Percentiles rank a stretch among this genome's conserved stretches.
Conservation (phyloP, 2,888 invertebrate species). For the Prosopocoilus inquinatus region DNA sequence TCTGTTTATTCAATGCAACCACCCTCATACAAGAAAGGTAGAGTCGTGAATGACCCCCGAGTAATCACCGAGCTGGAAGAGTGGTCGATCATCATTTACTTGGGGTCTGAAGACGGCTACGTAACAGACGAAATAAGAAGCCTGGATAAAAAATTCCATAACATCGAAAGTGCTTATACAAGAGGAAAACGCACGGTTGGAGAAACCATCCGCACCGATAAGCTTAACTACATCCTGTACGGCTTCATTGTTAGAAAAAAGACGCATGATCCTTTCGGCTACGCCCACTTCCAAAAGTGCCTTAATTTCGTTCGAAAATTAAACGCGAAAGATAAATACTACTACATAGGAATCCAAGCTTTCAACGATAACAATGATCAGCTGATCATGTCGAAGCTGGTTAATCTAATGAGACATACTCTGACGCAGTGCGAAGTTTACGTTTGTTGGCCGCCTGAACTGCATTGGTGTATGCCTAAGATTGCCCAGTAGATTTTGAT, state of each 20-base stretch:
- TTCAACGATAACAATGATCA: constrained; percentile 31
- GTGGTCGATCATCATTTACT: constrained; percentile 42
- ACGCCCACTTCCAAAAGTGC: constrained; percentile 29
- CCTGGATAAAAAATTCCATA: constrained; percentile 39
- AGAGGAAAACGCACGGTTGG: constrained; percentile 26
- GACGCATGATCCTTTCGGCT: constrained; percentile 27
- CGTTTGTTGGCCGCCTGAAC: constrained; percentile 34
- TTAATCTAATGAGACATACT: constrained; percentile 39
- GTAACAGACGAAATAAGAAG: constrained; percentile 34
- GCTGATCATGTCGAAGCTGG: constrained; percentile 39
- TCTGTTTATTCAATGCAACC: background rate
- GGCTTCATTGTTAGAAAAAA: constrained; percentile 35
- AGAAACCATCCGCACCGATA: constrained; percentile 29
- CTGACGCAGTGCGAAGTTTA: constrained; percentile 37
- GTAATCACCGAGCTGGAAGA: constrained; percentile 36
- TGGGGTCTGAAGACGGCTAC: constrained; percentile 37
- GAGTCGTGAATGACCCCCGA: constrained; percentile 28
- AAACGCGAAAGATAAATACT: constrained; percentile 25
- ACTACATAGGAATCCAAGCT: constrained; percentile 33
- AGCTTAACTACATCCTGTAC: constrained; percentile 29
- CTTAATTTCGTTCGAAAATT: constrained; percentile 26
- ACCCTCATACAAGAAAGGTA: constrained; percentile 10
- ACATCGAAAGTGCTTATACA: constrained; percentile 35
- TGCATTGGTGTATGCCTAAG: background rate
- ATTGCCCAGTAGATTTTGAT: too few species aligned